Base-by-base conservation (phyloP, 2,797 vertebrate species). In the Menidia menidia region DNA sequence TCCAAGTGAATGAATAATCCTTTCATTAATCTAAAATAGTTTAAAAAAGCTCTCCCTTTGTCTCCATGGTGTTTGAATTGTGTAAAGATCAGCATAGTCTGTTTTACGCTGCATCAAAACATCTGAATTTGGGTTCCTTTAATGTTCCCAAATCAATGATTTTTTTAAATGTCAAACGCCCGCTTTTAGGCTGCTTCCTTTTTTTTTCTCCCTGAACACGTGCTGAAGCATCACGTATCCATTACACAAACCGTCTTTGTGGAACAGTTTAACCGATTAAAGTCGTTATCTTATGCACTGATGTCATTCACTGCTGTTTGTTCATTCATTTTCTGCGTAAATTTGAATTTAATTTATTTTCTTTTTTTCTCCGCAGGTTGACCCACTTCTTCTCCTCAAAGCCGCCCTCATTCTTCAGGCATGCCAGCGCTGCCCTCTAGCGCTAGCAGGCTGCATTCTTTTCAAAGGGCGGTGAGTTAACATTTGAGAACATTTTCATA, bases 401-500 rank as follows among this genome's bases (percentile, higher is more conserved):
- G 97, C 97, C 0, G 94, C 97, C 43, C 96, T 99, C 82, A 98
- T 98, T 72, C 84, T 99, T 31, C 98, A 99, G 86, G 95, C 95
- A 0, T 99, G 97, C 84, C 98, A 99, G 88, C 95, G 96, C 41
- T 94, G 92, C 31, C 94, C 93, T 35, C 92, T 95, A 0, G 77
- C 98, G 81, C 88, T 95, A 15, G 96, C 95, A 0, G 97, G 98
- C 68, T 99, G 97, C 64, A 94, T 99, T 63, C 92, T 97, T n/a
- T 97, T 98, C 80, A 89, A 88, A 54, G 95, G 97, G 81, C 92
- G 94, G 97, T 98, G 74, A 93, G 89, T 82, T 50, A 19, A 35
- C 44, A 25, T 44, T 60, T 6, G 2, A 18, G 39, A 11, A 1
- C 2, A 2, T 42, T 25, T 39, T 39, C 2, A 39, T 7, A 39